phyloP scores from a whole-genome alignment of 2,113 vertebrate genomes.

The Callospermophilus lateralis region DNA sequence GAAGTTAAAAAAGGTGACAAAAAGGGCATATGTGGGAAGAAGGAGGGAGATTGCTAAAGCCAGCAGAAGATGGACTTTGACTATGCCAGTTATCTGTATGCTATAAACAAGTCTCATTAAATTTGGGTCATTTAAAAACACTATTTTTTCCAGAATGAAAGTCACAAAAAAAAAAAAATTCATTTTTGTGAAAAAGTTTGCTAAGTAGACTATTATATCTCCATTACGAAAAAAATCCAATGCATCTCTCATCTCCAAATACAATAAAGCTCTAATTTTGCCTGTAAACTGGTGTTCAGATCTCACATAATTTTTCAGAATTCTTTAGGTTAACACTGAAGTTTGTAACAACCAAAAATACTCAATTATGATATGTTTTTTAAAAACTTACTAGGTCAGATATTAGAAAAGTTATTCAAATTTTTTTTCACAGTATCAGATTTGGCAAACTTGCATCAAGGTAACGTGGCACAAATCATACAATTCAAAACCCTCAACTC shows the following conservation, averaged over 20 bases:
- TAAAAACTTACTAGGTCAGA: conserved; percentile 81
- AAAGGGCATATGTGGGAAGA: neutral
- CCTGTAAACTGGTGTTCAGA: conserved; percentile 78
- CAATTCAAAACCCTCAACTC: conserved; percentile 88
- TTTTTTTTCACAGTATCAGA: conserved; percentile 84
- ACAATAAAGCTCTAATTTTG: conserved; percentile 76
- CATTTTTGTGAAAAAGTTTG: conserved; percentile 71
- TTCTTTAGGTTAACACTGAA: conserved; percentile 85
- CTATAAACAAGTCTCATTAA: conserved; percentile 57
- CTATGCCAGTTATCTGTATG: conserved; percentile 28
- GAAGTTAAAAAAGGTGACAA: conserved; percentile 32
- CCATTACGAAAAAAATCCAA: conserved; percentile 72
- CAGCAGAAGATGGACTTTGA: conserved; percentile 27
- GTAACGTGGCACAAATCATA: conserved; percentile 87
- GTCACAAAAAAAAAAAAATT: conserved; percentile 68
- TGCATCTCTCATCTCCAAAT: conserved; percentile 65
- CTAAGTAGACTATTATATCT: conserved; percentile 42
- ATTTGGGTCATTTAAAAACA: conserved; percentile 66
- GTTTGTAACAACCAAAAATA: conserved; percentile 74
- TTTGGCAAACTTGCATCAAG: conserved; percentile 88
- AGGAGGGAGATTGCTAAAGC: conserved; percentile 26
- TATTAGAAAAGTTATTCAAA: conserved; percentile 84
- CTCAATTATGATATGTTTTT: conserved; percentile 81
- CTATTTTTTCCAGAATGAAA: conserved; percentile 59
- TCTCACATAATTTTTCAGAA: conserved; percentile 82